Conservation (phyloP, 2,888 invertebrate genomes). For the Acanthopleura granulata region DNA sequence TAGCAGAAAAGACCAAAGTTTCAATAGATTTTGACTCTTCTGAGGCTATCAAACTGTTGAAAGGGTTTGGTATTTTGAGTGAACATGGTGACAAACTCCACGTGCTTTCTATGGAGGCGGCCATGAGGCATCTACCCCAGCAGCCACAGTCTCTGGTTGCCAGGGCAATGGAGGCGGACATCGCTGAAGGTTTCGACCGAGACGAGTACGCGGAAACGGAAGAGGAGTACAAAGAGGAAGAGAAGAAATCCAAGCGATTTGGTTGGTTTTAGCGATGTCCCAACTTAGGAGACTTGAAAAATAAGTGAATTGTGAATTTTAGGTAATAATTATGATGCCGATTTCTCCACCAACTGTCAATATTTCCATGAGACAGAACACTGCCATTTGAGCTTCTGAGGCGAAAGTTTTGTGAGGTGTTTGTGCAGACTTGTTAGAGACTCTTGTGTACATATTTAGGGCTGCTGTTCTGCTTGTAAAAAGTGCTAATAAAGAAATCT, state of each 20-base stretch:
- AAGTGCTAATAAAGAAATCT: too few species aligned
- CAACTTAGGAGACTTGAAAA: neutral
- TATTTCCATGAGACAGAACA: too few species aligned
- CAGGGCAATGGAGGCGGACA: conserved; percentile 54
- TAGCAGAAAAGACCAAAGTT: conserved; percentile 43
- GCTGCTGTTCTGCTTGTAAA: too few species aligned
- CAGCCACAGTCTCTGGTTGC: conserved; percentile 50
- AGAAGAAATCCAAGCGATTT: conserved; percentile 44
- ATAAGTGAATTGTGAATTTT: too few species aligned
- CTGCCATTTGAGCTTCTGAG: too few species aligned
- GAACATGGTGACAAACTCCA: conserved; percentile 49
- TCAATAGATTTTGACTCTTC: conserved; percentile 52
- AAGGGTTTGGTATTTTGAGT: conserved; percentile 55
- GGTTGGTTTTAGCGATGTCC: conserved; percentile 52
- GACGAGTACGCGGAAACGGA: conserved; percentile 57
- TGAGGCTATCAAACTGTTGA: conserved; percentile 54
- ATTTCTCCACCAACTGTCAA: too few species aligned
- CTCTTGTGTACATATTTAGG: too few species aligned
- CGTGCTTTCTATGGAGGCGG: conserved; percentile 59
- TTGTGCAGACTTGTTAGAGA: too few species aligned
- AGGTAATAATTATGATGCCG: too few species aligned
- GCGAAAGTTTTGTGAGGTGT: too few species aligned
- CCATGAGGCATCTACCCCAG: conserved; percentile 59
- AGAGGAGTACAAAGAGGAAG: conserved; percentile 56
- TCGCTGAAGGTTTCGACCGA: conserved; percentile 63